These are phyloP conservation scores for Martes martes DNA, from an alignment of 2,113 vertebrate species.

Conservation along the genomic window DNA sequence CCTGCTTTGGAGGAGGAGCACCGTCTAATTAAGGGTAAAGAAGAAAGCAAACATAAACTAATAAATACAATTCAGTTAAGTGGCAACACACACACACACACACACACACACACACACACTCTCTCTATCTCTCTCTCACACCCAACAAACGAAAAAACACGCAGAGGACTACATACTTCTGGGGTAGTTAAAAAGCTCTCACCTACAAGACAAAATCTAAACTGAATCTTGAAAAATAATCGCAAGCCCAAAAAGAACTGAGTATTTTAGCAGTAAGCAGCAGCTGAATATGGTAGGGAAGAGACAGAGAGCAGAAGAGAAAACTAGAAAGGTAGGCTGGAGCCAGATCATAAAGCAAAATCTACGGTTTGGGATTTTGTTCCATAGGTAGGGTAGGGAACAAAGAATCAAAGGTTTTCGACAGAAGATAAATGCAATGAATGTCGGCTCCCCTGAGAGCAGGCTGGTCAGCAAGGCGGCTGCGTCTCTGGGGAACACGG, in stretches of 20 bases:
- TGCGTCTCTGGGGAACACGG: background rate
- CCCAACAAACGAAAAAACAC: background rate
- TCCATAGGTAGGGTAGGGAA: background rate
- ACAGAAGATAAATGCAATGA: background rate
- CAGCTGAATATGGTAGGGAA: background rate
- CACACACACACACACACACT: background rate
- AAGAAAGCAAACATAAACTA: background rate
- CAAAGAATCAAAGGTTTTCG: background rate
- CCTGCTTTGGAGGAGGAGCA: background rate
- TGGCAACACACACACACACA: background rate
- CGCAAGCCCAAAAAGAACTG: background rate
- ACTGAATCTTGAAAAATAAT: slow-evolving; percentile 21
- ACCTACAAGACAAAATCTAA: background rate
- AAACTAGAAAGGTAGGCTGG: background rate
- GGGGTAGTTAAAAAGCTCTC: background rate
- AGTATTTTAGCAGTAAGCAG: background rate
- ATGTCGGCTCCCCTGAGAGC: background rate
- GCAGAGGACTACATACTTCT: background rate
- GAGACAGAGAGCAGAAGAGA: background rate
- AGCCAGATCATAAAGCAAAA: background rate
- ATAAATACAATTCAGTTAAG: background rate
- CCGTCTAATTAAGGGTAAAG: background rate
- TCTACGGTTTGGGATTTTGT: background rate
- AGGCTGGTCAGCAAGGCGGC: background rate
- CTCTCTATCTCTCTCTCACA: too few species aligned